Evolutionary conservation across 2,113 vertebrate species (phyloP), one percentile per base, ranked within the genome.

Genomic region (Atractosteus spatula): DNA sequence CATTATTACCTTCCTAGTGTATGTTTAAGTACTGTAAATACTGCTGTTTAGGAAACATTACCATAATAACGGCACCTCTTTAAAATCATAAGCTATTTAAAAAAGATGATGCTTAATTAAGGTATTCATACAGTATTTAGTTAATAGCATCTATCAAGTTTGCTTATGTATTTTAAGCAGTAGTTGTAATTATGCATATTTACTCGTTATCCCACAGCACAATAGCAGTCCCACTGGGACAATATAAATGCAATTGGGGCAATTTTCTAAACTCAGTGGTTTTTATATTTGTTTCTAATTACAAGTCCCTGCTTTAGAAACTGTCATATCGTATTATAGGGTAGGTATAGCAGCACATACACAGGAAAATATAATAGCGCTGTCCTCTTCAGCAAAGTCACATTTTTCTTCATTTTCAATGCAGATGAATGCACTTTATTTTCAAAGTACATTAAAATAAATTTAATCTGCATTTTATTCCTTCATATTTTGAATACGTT

Each of bases 291-390:
- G 68, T 85, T 86, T 86, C 41, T 81, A 85, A 90, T 88, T 83
- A 82, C 86, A 83, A 87, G 80, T 83, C 80, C 80, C 78, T 16
- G 80, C 83, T 89, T 86, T 83, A 78, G 74, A 80, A 88, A 80
- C 81, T 83, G 81, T 84, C 84, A 83, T 88, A 81, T 90, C 81
- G 80, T 81, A 82, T 85, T 88, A 87, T 80, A 87, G 86, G 84
- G 81, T 84, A 85, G 57, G 12, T 59, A 59, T 13, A 59, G 57
- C 12, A 59, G 14, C 10, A 3, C 0, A 13, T 59, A 16, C n/a
- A 59, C 14, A 59, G 47, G 47, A 51, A 51, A 51, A 29, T 29
- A 29, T 29, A 29, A 29, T 2, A 29, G 29, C 29, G 29, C 29
- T 29, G 2, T 29, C 29, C 29, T 29, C 29, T 29, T 29, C 29